Evolutionary conservation across 2,113 vertebrate species (phyloP), one percentile per base, ranked within the genome.

Genomic region (Triplophysa rosa): DNA sequence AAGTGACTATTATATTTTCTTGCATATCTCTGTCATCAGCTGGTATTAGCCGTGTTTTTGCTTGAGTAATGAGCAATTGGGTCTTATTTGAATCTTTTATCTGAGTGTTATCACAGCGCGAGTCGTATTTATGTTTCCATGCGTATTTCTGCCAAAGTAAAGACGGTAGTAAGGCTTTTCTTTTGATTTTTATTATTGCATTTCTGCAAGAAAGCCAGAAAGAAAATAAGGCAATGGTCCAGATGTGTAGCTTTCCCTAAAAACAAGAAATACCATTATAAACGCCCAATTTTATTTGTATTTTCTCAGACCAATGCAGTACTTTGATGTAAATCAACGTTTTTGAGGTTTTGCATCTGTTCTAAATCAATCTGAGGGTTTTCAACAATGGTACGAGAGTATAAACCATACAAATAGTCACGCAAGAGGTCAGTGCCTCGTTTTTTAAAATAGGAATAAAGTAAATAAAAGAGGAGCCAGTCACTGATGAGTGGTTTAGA

Each of bases 101-200:
- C 26, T 13, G 14, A 33, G 61, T 56, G 62, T 73, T 71, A 66
- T 73, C 67, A 23, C 37, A 58, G 67, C 33, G 19, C 16, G 63
- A 66, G 37, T 21, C 24, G 21, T 52, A 65, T 76, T 76, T 76
- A 14, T 76, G 61, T 76, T 64, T 76, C 78, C 68, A 72, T 66
- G 62, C 19, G 13, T 8, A 49, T 45, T 58, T 42, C 62, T 80
- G 79, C 79, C 79, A 80, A 80, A 71, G 29, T 74, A 74, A 74
- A 80, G 79, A 66, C 33, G 56, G 79, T 47, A 21, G 8, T 59
- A 59, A 12, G 59, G n/a, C n/a, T 71, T n/a, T 74, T 23, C 65
- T 24, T 74, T 24, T 78, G 56, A 78, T 62, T 74, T 80, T 73
- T 71, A 74, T 74, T 74, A 80, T 47, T 64, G 54, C n/a, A 26